These are phyloP conservation scores for Lithophane semibrunnea DNA, from an alignment of 2,888 invertebrate species.

Conservation along the genomic window DNA sequence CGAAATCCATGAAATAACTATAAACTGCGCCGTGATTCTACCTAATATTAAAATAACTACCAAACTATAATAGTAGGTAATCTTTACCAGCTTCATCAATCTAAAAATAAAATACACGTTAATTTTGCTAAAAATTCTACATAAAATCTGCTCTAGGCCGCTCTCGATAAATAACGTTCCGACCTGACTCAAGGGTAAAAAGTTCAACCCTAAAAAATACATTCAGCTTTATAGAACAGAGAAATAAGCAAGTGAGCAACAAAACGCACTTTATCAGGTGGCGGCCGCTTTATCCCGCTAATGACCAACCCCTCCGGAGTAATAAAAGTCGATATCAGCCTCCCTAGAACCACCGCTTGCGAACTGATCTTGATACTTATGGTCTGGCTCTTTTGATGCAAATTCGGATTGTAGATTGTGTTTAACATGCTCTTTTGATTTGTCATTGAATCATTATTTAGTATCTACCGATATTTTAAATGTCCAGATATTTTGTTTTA, in stretches of 20 bases:
- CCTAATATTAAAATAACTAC: neutral
- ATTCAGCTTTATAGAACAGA: slow-evolving; percentile 73
- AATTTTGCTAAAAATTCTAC: slow-evolving; percentile 17
- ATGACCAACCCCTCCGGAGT: slow-evolving; percentile 89
- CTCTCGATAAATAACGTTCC: slow-evolving; percentile 57
- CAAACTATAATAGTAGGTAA: neutral
- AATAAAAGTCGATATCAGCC: slow-evolving; percentile 90
- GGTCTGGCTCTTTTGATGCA: neutral
- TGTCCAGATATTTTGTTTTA: neutral
- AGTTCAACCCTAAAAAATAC: slow-evolving; percentile 68
- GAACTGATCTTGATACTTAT: slow-evolving; percentile 77
- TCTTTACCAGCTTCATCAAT: slow-evolving; percentile 1
- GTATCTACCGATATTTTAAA: neutral
- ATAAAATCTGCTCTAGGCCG: slow-evolving; percentile 27
- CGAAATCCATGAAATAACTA: neutral
- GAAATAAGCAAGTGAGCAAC: slow-evolving; percentile 87
- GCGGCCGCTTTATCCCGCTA: slow-evolving; percentile 89
- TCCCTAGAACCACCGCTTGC: slow-evolving; percentile 70
- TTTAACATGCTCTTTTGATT: neutral
- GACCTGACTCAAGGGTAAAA: slow-evolving; percentile 64
- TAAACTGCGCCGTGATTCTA: neutral
- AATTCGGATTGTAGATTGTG: neutral
- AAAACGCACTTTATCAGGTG: slow-evolving; percentile 91
- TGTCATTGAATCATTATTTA: neutral
- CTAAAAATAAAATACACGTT: slow-evolving; percentile 19